Percentiles rank a stretch among this genome's conserved stretches.
Evolutionary conservation across 1,140 invertebrate species (phyloP).

Genomic region (Temnothorax longispinosus): DNA sequence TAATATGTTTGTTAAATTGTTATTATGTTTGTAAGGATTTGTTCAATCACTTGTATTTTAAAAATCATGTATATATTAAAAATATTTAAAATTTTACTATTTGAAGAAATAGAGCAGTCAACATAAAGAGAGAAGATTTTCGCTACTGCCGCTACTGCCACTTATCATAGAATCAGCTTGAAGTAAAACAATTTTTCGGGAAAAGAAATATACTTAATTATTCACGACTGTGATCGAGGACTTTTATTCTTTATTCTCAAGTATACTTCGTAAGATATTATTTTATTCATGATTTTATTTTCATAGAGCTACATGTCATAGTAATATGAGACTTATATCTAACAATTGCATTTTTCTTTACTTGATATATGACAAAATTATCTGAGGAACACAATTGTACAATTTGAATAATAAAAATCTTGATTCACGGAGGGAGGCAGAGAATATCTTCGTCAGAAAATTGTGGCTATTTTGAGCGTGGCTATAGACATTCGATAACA

Average conservation of each 20-base stretch:
- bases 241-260: background rate
- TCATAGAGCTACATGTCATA: background rate
- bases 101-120: background rate
- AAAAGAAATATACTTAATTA: background rate
- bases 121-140: background rate
- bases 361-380: background rate
- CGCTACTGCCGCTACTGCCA: no score
- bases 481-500: conserved; percentile 1
- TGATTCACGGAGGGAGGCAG: background rate
- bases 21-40: background rate
- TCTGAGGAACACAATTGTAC: background rate
- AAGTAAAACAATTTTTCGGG: background rate
- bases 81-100: background rate
- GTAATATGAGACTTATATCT: background rate
- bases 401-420: conserved; percentile 23
- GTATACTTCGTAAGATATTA: background rate
- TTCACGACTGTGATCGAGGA: background rate
- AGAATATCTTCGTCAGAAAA: background rate
- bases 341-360: background rate
- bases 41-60: background rate
- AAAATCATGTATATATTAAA: background rate
- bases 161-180: background rate
- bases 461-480: background rate
- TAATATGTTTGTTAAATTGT: no score
- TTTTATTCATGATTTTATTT: background rate